Conservation (phyloP, 2,113 vertebrate species). For the Phasianus colchicus region DNA sequence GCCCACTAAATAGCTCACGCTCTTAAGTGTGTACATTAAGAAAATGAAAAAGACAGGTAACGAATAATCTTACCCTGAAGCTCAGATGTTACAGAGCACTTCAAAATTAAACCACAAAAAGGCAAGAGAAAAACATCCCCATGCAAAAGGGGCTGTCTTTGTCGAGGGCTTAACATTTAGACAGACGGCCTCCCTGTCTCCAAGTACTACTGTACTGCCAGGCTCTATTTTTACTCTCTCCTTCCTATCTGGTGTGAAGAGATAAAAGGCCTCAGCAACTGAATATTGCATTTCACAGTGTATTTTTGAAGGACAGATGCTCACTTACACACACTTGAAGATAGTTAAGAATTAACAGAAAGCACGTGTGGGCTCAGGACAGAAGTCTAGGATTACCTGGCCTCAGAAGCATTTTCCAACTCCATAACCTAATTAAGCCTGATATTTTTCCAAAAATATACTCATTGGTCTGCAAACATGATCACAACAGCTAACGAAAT, state of each 20-base stretch:
- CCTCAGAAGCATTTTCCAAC: background rate
- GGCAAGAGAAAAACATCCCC: background rate
- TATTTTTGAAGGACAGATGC: slow-evolving; percentile 28
- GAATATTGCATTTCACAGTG: slow-evolving; percentile 32
- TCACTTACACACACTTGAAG: slow-evolving; percentile 1
- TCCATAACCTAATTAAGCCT: background rate
- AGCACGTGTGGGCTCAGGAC: background rate
- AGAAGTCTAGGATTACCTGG: background rate
- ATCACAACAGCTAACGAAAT: background rate
- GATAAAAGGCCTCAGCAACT: slow-evolving; percentile 19
- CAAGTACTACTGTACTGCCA: background rate
- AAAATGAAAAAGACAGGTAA: background rate
- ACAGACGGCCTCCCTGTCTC: background rate
- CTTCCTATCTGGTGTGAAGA: slow-evolving; percentile 24
- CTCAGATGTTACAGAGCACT: background rate
- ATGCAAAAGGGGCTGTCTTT: background rate
- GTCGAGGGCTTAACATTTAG: background rate
- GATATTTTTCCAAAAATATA: background rate
- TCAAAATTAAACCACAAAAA: background rate
- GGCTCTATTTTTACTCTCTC: slow-evolving; percentile 50
- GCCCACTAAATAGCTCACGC: background rate
- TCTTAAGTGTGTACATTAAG: background rate
- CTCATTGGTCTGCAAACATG: background rate
- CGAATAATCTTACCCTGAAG: background rate
- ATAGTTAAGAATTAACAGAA: background rate